Evolutionary conservation across 2,113 vertebrate species (phyloP), one percentile per base, ranked within the genome.

Genomic region (Hoplias malabaricus): DNA sequence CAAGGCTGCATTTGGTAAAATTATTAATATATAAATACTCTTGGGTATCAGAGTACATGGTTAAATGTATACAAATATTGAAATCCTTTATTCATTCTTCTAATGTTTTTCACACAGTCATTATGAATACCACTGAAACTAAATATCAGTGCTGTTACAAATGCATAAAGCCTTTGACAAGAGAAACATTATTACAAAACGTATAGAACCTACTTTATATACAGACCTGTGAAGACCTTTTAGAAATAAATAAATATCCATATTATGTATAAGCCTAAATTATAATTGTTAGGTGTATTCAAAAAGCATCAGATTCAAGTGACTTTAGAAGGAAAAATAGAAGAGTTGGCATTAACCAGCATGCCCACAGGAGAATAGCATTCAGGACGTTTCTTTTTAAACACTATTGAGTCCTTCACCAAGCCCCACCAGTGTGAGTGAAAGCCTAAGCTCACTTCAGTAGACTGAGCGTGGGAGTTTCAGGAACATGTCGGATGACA

Each of bases 401-500:
- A 69, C 65, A 78, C 54, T 36, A 53, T 3, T 23, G 4, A 46
- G 46, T 69, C 43, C 43, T 50, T 66, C 19, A 19, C 33, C 36
- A 67, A 36, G 43, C 23, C 48, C 2, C n/a, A n/a, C n/a, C n/a
- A n/a, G 53, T 59, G 25, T 34, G 50, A 6, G 10, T 48, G 23
- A 11, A 29, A 73, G 29, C 27, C n/a, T n/a, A n/a, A 2, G 11
- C 74, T 89, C 72, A 92, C 62, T 86, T 80, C 42, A 92, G 68
- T 79, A 91, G 83, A 83, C 86, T 90, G 69, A 91, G 89, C 59
- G 85, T 87, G 0, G 90, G 89, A 4, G 88, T 89, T 87, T 93
- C 93, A 36, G 93, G 92, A 54, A 92, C 86, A 19, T 92, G 89
- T 80, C 87, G 84, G 87, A 93, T 93, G 73, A 93, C 92, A 84